Conservation (phyloP, 2,888 invertebrate species). For the Agrochola lota region DNA sequence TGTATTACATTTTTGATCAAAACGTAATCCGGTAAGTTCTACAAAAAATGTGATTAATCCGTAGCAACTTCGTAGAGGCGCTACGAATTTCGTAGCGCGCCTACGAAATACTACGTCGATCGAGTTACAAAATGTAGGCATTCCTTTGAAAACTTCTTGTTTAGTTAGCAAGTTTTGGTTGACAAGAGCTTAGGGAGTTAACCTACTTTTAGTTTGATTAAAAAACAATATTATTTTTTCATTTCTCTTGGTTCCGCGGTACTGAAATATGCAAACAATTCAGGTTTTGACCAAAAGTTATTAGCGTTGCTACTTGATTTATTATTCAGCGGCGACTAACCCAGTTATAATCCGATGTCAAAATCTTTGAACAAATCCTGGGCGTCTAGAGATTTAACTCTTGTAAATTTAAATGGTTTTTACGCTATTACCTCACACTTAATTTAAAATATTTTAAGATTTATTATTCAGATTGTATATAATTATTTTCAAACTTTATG, state of each 20-base stretch:
- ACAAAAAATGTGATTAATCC: slow-evolving; percentile 31
- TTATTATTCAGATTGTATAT: slow-evolving; percentile 25
- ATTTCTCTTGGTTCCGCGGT: slow-evolving; percentile 23
- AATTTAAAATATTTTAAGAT: slow-evolving; percentile 12
- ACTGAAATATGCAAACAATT: slow-evolving; percentile 18
- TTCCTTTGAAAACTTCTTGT: slow-evolving; percentile 26
- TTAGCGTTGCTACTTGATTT: slow-evolving; percentile 17
- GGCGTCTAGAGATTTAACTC: neutral
- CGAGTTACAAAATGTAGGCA: slow-evolving; percentile 28
- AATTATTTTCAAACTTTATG: slow-evolving; percentile 35
- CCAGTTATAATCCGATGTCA: neutral
- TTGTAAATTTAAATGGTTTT: slow-evolving; percentile 33
- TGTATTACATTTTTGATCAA: slow-evolving; percentile 16
- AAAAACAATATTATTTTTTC: slow-evolving; percentile 43
- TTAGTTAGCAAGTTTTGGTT: slow-evolving; percentile 33
- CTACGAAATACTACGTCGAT: slow-evolving; percentile 32
- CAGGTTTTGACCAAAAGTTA: slow-evolving; percentile 4
- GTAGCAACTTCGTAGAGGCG: slow-evolving; percentile 37
- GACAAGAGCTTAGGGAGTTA: slow-evolving; percentile 42
- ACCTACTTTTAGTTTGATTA: slow-evolving; percentile 34
- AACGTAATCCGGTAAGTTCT: slow-evolving; percentile 30
- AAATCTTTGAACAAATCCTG: neutral
- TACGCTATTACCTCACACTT: neutral
- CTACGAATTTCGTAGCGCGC: slow-evolving; percentile 48
- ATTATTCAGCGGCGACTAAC: neutral